Base-by-base conservation (phyloP, 2,888 invertebrate species). In the Crioceris asparagi region DNA sequence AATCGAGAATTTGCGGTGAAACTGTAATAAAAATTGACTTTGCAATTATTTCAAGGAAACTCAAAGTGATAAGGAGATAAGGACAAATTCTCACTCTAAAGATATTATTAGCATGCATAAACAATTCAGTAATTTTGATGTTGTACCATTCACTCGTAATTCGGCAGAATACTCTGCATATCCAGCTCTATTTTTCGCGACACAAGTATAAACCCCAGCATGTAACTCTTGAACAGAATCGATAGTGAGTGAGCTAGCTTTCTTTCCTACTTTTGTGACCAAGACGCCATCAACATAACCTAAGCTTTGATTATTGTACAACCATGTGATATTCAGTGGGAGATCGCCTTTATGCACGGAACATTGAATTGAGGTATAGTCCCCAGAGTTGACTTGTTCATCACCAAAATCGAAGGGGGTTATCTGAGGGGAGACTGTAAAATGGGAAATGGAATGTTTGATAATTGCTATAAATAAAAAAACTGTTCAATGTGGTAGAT, bases 341-440 rank as follows among this genome's bases (percentile, higher is more conserved):
- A 80, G 69, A 66, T 87, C 86, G 44, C 87, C 83, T 58, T 79
- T 78, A 47, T 76, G 70, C 14, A 78, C 74, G 45, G 78, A 74
- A 59, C 83, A 83, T 36, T 71, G 73, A 55, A 75, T 71, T 56
- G 77, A 77, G 27, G 77, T 74, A 32, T 75, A 71, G 58, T 81
- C 79, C 35, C 79, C 80, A 43, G 76, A 77, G 60, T 77, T 77
- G 17, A 74, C 68, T 35, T 77, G 72, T 52, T 68, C 68, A 21
- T 72, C 69, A 39, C 70, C 70, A 54, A 76, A 72, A 27, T 67
- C 63, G 49, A 77, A 75, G 31, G 74, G 71, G 37, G 66, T 61
- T 11, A 60, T 56, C 51, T 56, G 56, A 23, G 58, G 59, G 32
- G 53, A 49, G 39, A 60, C 62, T 63, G 44, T 11, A 47, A 44